phyloP scores from a whole-genome alignment of 2,113 vertebrate species.

The Tachuris rubrigastra region DNA sequence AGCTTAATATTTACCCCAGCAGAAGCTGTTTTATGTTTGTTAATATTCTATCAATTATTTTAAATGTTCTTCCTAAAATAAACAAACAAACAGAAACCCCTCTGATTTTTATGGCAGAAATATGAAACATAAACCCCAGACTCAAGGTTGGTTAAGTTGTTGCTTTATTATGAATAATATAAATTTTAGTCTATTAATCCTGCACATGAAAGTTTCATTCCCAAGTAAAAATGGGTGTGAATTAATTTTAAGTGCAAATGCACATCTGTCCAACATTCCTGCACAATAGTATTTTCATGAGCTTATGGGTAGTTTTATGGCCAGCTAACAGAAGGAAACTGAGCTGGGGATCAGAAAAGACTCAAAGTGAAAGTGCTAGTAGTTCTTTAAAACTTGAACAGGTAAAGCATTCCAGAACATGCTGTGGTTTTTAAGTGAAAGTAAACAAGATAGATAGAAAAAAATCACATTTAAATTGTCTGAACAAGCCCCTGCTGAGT shows the following conservation, averaged over 20 bases:
- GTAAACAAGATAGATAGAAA: background rate
- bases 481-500: background rate
- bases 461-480: background rate
- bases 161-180: background rate
- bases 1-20: background rate
- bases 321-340: background rate
- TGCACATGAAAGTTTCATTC: background rate
- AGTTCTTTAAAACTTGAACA: background rate
- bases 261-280: background rate
- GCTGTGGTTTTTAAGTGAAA: background rate
- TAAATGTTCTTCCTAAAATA: background rate
- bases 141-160: background rate
- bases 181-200: background rate
- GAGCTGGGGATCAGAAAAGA: background rate
- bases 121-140: background rate
- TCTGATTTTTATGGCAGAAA: background rate
- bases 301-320: constrained; percentile 4
- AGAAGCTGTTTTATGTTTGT: background rate
- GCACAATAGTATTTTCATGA: background rate
- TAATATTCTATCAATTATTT: background rate
- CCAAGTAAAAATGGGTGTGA: background rate
- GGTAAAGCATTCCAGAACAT: background rate
- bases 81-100: background rate
- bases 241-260: background rate
- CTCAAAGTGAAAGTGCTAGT: background rate